Evolutionary conservation across 2,113 vertebrate species (phyloP).

Genomic region (Laticauda colubrina): DNA sequence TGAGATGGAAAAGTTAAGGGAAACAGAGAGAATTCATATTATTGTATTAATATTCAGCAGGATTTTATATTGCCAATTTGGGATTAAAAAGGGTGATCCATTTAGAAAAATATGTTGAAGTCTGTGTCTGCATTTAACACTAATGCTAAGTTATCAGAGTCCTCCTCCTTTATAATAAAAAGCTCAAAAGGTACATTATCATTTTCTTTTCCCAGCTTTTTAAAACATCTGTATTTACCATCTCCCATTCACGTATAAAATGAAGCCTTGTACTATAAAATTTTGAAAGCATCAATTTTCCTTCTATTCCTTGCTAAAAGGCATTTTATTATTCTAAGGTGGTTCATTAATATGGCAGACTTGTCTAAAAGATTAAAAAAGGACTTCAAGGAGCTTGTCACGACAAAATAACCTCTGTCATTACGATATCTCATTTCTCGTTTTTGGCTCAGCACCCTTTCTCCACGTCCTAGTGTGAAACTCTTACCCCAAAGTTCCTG

Average conservation of each 20-base stretch:
- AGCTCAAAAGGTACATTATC: neutral
- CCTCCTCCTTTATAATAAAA: neutral
- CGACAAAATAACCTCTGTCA: slow-evolving; percentile 29
- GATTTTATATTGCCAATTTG: neutral
- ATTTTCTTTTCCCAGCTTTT: neutral
- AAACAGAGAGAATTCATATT: neutral
- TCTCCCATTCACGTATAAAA: neutral
- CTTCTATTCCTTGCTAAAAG: neutral
- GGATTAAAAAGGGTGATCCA: neutral
- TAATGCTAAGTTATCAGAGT: neutral
- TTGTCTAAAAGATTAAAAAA: slow-evolving; percentile 48
- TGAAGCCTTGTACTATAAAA: neutral
- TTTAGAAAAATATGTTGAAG: neutral
- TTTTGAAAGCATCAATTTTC: slow-evolving; percentile 18
- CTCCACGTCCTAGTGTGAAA: neutral
- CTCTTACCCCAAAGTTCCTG: neutral
- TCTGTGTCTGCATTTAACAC: neutral
- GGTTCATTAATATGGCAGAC: slow-evolving; percentile 23
- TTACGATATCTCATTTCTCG: neutral
- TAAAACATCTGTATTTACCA: neutral
- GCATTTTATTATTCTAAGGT: slow-evolving; percentile 32
- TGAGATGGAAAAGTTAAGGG: neutral
- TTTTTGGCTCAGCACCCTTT: neutral
- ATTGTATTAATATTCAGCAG: neutral
- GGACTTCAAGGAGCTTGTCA: slow-evolving; percentile 32